These are phyloP conservation scores for Eupelmus urozonus DNA, from an alignment of 2,888 invertebrate genomes.

Conservation along the genomic window DNA sequence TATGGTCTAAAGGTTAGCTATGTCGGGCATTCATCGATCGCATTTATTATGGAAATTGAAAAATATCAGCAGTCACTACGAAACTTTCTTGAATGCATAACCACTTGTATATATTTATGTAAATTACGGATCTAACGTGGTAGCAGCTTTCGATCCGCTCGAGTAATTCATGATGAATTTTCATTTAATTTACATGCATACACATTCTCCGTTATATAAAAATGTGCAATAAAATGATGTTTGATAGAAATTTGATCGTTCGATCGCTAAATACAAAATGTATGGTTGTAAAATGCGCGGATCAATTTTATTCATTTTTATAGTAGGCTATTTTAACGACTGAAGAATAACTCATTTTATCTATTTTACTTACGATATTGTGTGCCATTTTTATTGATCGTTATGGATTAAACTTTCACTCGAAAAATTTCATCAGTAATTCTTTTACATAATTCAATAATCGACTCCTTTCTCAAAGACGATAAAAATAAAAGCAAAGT, in stretches of 20 bases:
- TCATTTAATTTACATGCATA: conserved; percentile 14
- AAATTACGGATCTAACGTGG: conserved; percentile 35
- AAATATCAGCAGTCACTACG: conserved; percentile 7
- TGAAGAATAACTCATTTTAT: no score
- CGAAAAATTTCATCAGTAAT: not conserved
- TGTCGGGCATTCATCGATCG: not conserved
- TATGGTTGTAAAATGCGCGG: no score
- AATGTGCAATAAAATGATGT: no score
- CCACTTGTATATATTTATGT: conserved; percentile 44
- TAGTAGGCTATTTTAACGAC: no score
- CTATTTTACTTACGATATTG: no score
- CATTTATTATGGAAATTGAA: conserved; percentile 36
- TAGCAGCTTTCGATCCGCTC: conserved; percentile 17
- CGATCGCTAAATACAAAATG: no score
- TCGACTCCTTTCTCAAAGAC: conserved; percentile 42
- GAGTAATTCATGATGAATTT: conserved; percentile 22
- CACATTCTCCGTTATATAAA: conserved; percentile 8
- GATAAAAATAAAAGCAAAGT: not conserved
- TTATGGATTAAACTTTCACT: not conserved
- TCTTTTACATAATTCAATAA: not conserved
- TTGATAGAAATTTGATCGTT: no score
- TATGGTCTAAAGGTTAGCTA: not conserved
- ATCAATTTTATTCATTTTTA: no score
- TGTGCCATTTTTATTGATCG: not conserved
- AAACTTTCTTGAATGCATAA: conserved; percentile 45